Conservation (phyloP, 2,113 vertebrate species). For the Numida meleagris region DNA sequence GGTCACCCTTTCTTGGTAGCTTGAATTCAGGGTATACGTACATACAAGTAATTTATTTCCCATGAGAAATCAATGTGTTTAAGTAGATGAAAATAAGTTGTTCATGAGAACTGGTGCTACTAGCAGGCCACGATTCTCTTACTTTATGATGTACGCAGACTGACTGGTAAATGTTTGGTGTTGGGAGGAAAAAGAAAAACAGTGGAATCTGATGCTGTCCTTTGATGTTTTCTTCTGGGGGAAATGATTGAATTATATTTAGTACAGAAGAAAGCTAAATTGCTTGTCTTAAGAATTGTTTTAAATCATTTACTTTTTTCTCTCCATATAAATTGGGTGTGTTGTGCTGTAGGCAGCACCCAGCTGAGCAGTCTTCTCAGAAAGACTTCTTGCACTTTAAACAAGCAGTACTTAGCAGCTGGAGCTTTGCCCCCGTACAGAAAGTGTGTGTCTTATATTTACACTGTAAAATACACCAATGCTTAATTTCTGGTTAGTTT, state of each 20-base stretch:
- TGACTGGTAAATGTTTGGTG: not conserved
- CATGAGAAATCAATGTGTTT: not conserved
- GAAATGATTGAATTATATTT: not conserved
- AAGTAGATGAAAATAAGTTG: not conserved
- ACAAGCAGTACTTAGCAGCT: not conserved
- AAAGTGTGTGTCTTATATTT: not conserved
- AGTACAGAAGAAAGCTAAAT: not conserved
- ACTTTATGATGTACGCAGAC: not conserved
- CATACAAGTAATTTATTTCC: not conserved
- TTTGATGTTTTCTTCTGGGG: not conserved
- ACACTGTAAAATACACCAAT: not conserved
- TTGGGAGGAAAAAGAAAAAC: not conserved
- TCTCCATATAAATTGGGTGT: not conserved
- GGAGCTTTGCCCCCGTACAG: not conserved
- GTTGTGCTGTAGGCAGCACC: not conserved
- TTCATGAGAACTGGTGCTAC: not conserved
- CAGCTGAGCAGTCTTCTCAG: not conserved
- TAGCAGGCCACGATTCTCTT: rapidly evolving
- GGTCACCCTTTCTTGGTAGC: not conserved
- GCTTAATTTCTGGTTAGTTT: slow-evolving; percentile 20
- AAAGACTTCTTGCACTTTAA: not conserved
- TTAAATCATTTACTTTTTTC: not conserved
- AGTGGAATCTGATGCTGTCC: not conserved
- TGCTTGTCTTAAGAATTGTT: not conserved
- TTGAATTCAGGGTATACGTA: not conserved